These are phyloP conservation scores for Picus viridis DNA, from an alignment of 2,797 vertebrate species.

Conservation along the genomic window DNA sequence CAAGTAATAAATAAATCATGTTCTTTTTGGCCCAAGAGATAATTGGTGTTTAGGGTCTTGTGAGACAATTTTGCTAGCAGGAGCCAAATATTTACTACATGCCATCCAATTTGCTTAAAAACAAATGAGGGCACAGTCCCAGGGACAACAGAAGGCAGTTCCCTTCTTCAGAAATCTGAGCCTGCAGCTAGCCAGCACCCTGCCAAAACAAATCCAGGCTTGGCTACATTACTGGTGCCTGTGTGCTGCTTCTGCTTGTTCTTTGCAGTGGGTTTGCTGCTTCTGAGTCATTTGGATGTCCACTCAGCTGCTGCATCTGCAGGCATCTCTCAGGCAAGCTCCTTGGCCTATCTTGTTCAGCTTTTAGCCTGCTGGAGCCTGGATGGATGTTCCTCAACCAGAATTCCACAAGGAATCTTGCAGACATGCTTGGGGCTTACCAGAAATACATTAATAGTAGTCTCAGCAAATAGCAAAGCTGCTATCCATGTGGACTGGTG, in stretches of 20 bases:
- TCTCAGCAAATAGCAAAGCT: neutral
- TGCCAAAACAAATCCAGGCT: conserved; percentile 13
- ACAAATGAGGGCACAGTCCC: neutral
- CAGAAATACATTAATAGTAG: neutral
- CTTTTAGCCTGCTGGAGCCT: neutral
- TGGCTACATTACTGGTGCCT: neutral
- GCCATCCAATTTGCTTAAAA: conserved; percentile 23
- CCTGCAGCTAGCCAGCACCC: conserved; percentile 1
- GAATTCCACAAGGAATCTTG: neutral
- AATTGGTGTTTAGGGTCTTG: neutral
- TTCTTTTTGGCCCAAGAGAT: neutral
- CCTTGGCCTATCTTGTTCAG: neutral
- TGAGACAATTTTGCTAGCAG: conserved; percentile 38
- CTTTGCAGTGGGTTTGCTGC: neutral
- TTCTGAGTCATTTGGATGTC: conserved; percentile 10
- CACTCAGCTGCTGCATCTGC: neutral
- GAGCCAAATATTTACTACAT: conserved; percentile 35
- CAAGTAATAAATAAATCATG: conserved; percentile 13
- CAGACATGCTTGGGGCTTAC: neutral
- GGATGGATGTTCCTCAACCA: neutral
- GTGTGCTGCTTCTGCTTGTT: conserved; percentile 12
- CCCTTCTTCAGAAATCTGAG: neutral
- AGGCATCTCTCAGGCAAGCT: neutral
- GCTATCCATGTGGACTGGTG: neutral
- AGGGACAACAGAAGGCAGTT: conserved; percentile 18